Percentiles rank a stretch among this genome's conserved stretches.
Evolutionary conservation across 37 sponge, comb jelly and placozoan genomes (phyloP).

Genomic region (Diacarnus erythraeanus): DNA sequence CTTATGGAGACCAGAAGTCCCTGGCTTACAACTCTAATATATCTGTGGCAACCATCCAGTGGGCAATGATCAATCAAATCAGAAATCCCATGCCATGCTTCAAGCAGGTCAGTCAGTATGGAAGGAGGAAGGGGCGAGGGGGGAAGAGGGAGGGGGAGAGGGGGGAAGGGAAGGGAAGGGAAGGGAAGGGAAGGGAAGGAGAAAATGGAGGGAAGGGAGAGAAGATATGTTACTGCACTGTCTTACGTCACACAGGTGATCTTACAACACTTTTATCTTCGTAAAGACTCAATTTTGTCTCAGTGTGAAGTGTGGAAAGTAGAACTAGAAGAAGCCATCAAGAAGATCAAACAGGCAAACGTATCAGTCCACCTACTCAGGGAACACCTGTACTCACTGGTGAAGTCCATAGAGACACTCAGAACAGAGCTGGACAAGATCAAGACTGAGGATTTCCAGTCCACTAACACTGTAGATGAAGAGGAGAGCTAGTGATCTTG

Average conservation of each 20-base stretch:
- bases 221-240: too few relatives aligned
- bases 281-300: conserved; percentile 45
- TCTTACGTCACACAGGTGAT: conserved; percentile 80
- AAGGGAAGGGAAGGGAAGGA: not conserved
- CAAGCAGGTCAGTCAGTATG: conserved; percentile 56
- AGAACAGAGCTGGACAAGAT: conserved; percentile 45
- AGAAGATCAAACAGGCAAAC: conserved; percentile 15
- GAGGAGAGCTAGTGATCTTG: not conserved
- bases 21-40: conserved; percentile 84
- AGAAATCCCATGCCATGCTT: conserved; percentile 86
- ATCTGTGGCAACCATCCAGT: conserved; percentile 70
- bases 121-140: too few relatives aligned
- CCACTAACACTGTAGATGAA: not conserved
- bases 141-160: not conserved
- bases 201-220: too few relatives aligned
- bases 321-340: conserved; percentile 27
- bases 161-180: not conserved
- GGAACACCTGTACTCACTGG: conserved; percentile 29
- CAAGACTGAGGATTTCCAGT: conserved; percentile 3
- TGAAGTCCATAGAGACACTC: conserved; percentile 34
- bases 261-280: conserved; percentile 75
- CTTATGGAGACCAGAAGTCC: conserved; percentile 71
- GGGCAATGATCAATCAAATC: conserved; percentile 90
- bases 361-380: conserved; percentile 3
- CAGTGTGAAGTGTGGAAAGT: conserved; percentile 59